Base-by-base conservation (phyloP, 2,888 invertebrate species). In the Scaptomyza cyrtandrae region DNA sequence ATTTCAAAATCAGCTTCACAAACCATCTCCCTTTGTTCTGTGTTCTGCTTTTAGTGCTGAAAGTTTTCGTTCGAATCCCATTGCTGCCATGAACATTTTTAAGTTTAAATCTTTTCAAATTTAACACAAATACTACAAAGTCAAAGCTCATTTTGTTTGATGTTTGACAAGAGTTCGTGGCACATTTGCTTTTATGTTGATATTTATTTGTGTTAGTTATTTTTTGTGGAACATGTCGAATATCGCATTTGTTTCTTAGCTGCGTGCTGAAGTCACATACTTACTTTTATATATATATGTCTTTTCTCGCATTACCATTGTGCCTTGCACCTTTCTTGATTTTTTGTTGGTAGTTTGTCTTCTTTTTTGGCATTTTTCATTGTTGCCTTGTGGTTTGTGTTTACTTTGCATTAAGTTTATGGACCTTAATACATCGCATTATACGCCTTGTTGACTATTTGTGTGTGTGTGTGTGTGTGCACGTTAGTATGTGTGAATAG, bases 391-490 rank as follows among this genome's bases (percentile, higher is more conserved):
- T 66, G 71, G 69, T 86, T 88, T 19, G 19, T 19, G 71, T 71
- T 86, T 88, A 61, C 73, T 72, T 71, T 78, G 80, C 83, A 82
- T 83, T 83, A 84, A 72, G 80, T 84, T 88, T 88, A 79, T 86
- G 80, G 77, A 64, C 83, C 86, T 71, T 72, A 78, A 75, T 73
- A 72, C 71, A 63, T 54, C 68, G 64, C 67, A 68, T 77, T 79
- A 75, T 63, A 69, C 62, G 77, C 71, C 69, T 64, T 66, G 72
- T 76, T 69, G 65, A 60, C 27, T 35, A 49, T 31, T 19, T 33
- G 31, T 48, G 55, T 50, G 41, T 19, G 45, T 54, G 46, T 44
- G 52, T 41, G 10, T 35, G 9, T 33, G 27, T 13, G 24, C 19
- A n/a, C 2, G 41, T 39, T 27, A 50, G 50, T 44, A 33, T 56